These are phyloP conservation scores for Acleris cristana DNA, from an alignment of 2,888 invertebrate genomes.

Conservation along the genomic window DNA sequence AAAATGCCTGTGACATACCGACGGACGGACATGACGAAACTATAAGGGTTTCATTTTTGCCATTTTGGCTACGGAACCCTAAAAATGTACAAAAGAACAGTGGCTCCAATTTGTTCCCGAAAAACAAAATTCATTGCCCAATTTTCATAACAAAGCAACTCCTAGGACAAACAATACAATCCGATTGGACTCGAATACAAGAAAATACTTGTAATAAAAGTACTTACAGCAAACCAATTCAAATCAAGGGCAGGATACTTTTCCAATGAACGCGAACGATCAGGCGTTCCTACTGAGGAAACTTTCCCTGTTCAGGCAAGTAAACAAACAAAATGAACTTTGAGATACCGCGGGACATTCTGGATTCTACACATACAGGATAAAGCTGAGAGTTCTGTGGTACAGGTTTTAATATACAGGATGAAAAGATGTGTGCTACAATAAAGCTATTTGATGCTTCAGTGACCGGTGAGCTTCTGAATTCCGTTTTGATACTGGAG, in stretches of 20 bases:
- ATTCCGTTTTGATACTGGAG: slow-evolving; percentile 13
- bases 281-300: slow-evolving; percentile 25
- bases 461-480: slow-evolving; percentile 5
- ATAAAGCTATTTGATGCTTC: slow-evolving; percentile 29
- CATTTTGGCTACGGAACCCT: too few species aligned
- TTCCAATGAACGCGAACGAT: slow-evolving; percentile 30
- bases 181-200: slow-evolving; percentile 25
- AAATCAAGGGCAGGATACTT: slow-evolving; percentile 32
- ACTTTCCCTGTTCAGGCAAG: slow-evolving; percentile 20
- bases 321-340: slow-evolving; percentile 33
- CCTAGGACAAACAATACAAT: slow-evolving; percentile 15
- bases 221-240: slow-evolving; percentile 26
- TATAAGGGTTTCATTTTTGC: too few species aligned
- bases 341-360: neutral
- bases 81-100: neutral
- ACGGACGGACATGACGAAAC: too few species aligned
- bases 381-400: neutral
- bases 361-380: slow-evolving; percentile 12
- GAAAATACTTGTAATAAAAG: slow-evolving; percentile 27
- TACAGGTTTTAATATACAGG: slow-evolving; percentile 18
- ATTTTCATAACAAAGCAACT: slow-evolving; percentile 8
- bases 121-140: slow-evolving; percentile 18
- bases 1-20: too few species aligned
- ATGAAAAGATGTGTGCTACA: slow-evolving; percentile 26
- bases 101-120: neutral